phyloP scores from a whole-genome alignment of 2,113 vertebrate genomes.

The Gymnocephalus cernua region DNA sequence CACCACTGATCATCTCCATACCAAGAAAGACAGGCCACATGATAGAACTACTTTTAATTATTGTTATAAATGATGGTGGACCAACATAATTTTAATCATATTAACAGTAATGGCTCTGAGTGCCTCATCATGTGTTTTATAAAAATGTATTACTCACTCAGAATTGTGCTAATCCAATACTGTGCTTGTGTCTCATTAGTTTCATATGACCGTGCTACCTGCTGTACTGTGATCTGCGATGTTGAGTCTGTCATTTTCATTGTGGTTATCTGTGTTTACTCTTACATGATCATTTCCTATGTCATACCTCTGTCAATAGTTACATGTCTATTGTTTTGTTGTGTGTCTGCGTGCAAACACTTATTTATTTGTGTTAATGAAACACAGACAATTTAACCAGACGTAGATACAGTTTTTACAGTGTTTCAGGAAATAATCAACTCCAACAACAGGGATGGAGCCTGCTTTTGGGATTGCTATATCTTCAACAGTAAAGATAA shows the following conservation, averaged over 20 bases:
- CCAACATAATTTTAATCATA: not conserved
- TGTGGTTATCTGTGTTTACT: constrained; percentile 43
- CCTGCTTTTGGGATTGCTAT: not conserved
- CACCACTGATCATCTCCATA: not conserved
- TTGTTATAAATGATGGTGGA: not conserved
- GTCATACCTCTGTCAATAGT: constrained; percentile 19
- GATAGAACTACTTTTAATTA: not conserved
- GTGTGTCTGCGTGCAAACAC: not conserved
- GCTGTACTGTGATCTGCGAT: not conserved
- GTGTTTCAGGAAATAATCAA: not conserved
- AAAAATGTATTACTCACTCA: not conserved
- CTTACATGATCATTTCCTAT: not conserved
- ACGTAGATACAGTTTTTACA: not conserved
- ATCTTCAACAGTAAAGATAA: not conserved
- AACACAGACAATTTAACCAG: not conserved
- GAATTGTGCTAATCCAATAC: constrained; percentile 37
- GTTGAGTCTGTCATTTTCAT: not conserved
- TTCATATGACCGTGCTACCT: not conserved
- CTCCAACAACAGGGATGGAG: not conserved
- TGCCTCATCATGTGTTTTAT: constrained; percentile 35
- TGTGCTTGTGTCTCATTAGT: constrained; percentile 10
- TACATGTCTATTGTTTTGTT: not conserved
- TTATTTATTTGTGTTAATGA: not conserved
- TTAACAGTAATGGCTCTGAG: not conserved
- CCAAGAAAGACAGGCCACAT: not conserved